A percentile compares a stretch with the other conserved stretches of the same genome.
Conservation (phyloP, 2,797 vertebrate genomes). For the Coregonus ussuriensis region DNA sequence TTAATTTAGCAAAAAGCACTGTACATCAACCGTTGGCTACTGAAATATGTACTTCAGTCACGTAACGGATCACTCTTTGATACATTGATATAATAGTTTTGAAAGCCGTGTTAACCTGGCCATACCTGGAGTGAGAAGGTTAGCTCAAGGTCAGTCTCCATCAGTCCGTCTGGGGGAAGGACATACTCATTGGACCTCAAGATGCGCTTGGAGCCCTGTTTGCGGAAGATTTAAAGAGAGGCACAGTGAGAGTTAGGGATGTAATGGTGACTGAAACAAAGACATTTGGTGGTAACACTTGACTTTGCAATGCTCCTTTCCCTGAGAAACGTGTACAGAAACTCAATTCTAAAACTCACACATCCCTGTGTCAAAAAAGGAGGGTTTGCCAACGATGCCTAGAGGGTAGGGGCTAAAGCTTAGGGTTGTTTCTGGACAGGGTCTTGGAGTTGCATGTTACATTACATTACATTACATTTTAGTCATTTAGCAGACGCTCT, state of each 20-base stretch:
- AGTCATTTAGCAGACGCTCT: no score
- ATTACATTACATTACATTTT: no score
- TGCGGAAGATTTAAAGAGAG: slow-evolving; percentile 27
- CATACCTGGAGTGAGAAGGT: slow-evolving; percentile 89
- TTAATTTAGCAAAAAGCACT: neutral
- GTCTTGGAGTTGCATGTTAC: no score
- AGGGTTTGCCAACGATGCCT: no score
- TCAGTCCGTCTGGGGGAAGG: slow-evolving; percentile 86
- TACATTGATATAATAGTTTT: neutral
- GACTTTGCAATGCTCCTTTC: neutral
- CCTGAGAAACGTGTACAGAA: no score
- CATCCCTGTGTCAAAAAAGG: no score
- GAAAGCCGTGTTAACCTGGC: no score
- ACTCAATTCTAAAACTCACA: no score
- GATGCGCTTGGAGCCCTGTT: slow-evolving; percentile 87
- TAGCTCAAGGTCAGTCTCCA: slow-evolving; percentile 91
- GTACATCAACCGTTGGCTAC: no score
- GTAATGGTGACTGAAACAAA: neutral
- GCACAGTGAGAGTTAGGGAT: neutral
- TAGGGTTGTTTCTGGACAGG: no score
- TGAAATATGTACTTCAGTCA: no score
- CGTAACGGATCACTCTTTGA: neutral
- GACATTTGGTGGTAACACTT: neutral
- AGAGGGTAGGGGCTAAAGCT: no score
- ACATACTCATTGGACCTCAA: slow-evolving; percentile 88